These are phyloP conservation scores for Eupleurogrammus muticus DNA, from an alignment of 2,797 vertebrate genomes.

Conservation along the genomic window DNA sequence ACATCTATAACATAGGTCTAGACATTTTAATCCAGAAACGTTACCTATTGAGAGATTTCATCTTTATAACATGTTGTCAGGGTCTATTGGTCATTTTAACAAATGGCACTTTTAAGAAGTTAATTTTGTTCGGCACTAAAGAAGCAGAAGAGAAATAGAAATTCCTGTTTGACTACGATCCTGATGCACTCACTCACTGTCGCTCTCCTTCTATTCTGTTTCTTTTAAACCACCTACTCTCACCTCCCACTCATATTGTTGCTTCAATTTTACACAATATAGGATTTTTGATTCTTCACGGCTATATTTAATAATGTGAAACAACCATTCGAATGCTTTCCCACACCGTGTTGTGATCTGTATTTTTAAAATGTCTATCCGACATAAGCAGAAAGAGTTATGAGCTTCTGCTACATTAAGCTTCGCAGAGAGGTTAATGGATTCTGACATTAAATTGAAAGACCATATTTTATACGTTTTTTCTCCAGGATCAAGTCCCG, in stretches of 20 bases:
- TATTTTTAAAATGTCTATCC: neutral
- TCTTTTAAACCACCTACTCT: constrained; percentile 63
- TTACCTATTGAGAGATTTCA: neutral
- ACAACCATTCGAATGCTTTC: constrained; percentile 45
- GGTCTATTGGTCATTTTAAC: constrained; percentile 16
- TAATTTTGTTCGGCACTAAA: constrained; percentile 16
- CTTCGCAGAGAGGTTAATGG: constrained; percentile 26
- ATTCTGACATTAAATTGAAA: constrained; percentile 25
- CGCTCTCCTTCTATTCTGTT: constrained; percentile 50
- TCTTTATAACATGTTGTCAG: neutral
- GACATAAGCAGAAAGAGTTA: constrained; percentile 6
- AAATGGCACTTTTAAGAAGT: constrained; percentile 33
- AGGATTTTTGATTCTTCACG: constrained; percentile 61
- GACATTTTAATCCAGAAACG: too few relatives aligned
- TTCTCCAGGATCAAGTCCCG: neutral
- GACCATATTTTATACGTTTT: neutral
- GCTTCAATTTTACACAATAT: constrained; percentile 62
- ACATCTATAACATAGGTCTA: too few relatives aligned
- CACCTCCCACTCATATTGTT: constrained; percentile 57
- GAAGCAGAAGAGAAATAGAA: constrained; percentile 38
- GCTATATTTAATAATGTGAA: constrained; percentile 61
- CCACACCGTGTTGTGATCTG: constrained; percentile 1
- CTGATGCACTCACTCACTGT: constrained; percentile 42
- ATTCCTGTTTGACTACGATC: constrained; percentile 50
- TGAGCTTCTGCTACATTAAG: constrained; percentile 14